phyloP scores from a whole-genome alignment of 2,113 vertebrate genomes.

The Cercocebus atys region DNA sequence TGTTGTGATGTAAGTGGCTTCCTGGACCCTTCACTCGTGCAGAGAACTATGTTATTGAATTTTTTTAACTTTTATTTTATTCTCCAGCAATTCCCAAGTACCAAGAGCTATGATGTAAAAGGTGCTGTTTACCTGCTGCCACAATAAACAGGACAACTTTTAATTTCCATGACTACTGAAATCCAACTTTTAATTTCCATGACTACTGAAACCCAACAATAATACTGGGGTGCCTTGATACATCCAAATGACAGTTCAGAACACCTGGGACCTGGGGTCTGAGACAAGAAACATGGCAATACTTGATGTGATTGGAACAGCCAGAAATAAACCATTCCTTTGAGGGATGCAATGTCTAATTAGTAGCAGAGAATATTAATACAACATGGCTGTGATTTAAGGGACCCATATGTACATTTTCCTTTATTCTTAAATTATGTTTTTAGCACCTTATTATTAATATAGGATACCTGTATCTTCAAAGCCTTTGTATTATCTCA shows the following conservation, averaged over 20 bases:
- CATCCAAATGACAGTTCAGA: neutral
- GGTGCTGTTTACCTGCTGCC: neutral
- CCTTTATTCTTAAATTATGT: neutral
- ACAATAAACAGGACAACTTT: neutral
- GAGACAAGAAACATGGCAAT: neutral
- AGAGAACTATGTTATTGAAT: neutral
- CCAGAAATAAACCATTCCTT: neutral
- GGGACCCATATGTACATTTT: neutral
- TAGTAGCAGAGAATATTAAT: neutral
- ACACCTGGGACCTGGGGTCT: neutral
- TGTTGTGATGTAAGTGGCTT: neutral
- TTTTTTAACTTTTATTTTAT: neutral
- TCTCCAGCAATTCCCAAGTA: neutral
- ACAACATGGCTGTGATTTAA: neutral
- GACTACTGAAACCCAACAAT: neutral
- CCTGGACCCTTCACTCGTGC: neutral
- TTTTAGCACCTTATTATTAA: conserved; percentile 4
- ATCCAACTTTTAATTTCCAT: neutral
- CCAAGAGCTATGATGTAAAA: neutral
- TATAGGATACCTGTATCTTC: neutral
- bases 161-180: neutral
- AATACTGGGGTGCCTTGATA: neutral
- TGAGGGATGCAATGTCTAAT: neutral
- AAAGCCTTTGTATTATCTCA: neutral
- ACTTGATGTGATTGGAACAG: neutral